Conservation (phyloP, 2,797 vertebrate genomes). For the Hybognathus amarus region DNA sequence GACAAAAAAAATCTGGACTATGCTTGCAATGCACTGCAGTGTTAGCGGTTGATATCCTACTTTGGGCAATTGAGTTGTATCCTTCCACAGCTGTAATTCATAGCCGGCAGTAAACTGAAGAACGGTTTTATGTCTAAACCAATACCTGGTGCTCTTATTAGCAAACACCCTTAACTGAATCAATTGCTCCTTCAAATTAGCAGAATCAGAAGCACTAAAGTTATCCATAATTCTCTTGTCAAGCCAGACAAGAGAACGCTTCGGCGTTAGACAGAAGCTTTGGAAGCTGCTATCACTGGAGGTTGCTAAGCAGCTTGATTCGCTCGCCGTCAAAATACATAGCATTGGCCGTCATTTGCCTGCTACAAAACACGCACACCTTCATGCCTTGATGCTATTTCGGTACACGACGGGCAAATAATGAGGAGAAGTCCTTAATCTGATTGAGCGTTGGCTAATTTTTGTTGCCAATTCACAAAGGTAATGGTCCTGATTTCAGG, state of each 20-base stretch:
- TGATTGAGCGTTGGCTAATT: slow-evolving; percentile 6
- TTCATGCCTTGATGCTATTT: slow-evolving; percentile 38
- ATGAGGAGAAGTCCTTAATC: slow-evolving; percentile 26
- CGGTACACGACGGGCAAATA: background rate
- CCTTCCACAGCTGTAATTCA: background rate
- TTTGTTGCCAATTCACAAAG: background rate
- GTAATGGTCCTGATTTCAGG: slow-evolving; percentile 2
- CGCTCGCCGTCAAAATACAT: slow-evolving; percentile 29
- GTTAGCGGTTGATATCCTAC: slow-evolving; percentile 5
- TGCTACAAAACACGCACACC: slow-evolving; percentile 39
- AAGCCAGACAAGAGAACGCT: background rate
- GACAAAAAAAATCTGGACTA: background rate
- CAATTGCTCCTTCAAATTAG: slow-evolving; percentile 45
- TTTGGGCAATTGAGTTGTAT: background rate
- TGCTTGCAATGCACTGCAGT: background rate
- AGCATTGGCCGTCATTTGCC: slow-evolving; percentile 34
- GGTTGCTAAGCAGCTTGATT: slow-evolving; percentile 55
- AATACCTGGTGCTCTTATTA: slow-evolving; percentile 41
- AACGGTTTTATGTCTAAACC: slow-evolving; percentile 41
- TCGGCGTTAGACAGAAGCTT: slow-evolving; percentile 29
- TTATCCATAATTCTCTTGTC: slow-evolving; percentile 44
- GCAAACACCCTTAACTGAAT: slow-evolving; percentile 28
- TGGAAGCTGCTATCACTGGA: slow-evolving; percentile 33
- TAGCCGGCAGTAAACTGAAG: slow-evolving; percentile 11
- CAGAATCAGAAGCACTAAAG: slow-evolving; percentile 41